Conservation (phyloP, 2,797 vertebrate species). For the Gambelia wislizenii region DNA sequence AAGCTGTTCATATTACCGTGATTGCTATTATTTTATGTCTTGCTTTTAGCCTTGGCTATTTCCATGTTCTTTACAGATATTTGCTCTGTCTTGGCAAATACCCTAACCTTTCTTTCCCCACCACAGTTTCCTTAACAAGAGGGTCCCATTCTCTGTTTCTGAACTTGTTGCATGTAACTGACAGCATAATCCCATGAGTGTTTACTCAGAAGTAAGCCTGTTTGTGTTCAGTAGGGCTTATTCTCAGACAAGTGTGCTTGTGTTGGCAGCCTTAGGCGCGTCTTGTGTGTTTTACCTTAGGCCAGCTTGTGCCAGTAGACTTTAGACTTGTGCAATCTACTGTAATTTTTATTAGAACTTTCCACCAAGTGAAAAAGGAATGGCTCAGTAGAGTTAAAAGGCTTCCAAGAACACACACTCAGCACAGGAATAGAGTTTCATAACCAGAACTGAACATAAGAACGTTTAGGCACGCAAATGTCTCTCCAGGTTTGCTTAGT, state of each 20-base stretch:
- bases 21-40: background rate
- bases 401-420: background rate
- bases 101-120: background rate
- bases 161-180: background rate
- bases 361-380: background rate
- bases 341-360: background rate
- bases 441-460: background rate
- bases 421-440: background rate
- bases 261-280: no score
- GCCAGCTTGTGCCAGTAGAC: background rate
- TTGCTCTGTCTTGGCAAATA: background rate
- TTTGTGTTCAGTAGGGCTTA: background rate
- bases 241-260: background rate
- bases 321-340: background rate
- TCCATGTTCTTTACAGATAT: background rate
- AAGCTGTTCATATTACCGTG: background rate
- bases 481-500: background rate
- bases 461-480: background rate
- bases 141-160: background rate
- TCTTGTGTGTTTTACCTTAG: background rate
- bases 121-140: background rate
- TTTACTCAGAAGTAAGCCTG: background rate
- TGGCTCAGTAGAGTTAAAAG: background rate
- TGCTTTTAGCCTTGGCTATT: background rate
- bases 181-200: background rate